These are phyloP conservation scores for Gasterosteus aculeatus DNA, from an alignment of 2,113 vertebrate species.

Conservation along the genomic window DNA sequence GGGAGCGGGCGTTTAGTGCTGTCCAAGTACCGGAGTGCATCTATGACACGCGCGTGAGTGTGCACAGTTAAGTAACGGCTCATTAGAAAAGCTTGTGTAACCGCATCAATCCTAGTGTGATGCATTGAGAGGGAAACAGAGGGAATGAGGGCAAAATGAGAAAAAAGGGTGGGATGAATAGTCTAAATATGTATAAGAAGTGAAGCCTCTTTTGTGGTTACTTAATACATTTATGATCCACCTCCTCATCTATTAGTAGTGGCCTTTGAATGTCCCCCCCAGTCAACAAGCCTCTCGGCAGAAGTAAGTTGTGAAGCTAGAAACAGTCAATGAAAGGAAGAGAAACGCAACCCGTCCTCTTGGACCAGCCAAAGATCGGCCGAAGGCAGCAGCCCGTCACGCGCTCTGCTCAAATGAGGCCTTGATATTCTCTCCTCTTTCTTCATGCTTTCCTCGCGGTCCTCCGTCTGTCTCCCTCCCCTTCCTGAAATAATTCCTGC, in stretches of 20 bases:
- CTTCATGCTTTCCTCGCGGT: not conserved
- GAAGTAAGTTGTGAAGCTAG: not conserved
- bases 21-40: not conserved
- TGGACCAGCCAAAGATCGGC: not conserved
- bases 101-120: not conserved
- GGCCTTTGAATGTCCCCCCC: not conserved
- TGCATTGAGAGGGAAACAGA: no score
- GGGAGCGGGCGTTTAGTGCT: not conserved
- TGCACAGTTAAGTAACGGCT: not conserved
- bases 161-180: not conserved
- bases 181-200: conserved; percentile 3
- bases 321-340: not conserved
- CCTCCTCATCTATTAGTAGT: not conserved
- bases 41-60: not conserved
- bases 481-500: not conserved
- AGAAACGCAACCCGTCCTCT: not conserved
- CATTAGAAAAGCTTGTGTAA: not conserved
- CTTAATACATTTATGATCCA: not conserved
- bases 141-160: not conserved
- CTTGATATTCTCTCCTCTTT: not conserved
- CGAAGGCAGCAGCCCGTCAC: not conserved
- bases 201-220: not conserved
- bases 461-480: not conserved
- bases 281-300: conserved; percentile 3
- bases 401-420: not conserved